Base-by-base conservation (phyloP, 2,888 invertebrate species). In the Patella caerulea region DNA sequence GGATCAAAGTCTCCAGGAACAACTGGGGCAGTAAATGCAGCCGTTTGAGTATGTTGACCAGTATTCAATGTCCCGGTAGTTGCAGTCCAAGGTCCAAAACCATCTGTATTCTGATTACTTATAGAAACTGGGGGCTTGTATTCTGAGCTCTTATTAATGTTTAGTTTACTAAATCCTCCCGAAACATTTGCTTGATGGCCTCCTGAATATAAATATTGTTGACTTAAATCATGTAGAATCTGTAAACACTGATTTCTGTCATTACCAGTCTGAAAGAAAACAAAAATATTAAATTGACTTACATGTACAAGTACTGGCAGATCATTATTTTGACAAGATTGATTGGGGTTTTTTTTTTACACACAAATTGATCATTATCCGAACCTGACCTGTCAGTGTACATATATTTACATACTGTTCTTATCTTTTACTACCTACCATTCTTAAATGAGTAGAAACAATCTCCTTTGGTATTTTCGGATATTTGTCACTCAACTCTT, bases 221-320 rank as follows among this genome's bases (percentile, higher is more conserved):
- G 85, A 77, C 85, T 86, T 77, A 87, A 87, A 56, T 81, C 82
- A 29, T 87, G 83, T 73, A 90, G 79, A 55, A 83, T 84, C 78
- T 88, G 86, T 75, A 88, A 83, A 74, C 88, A 89, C 82, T 83
- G 85, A 54, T 87, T 84, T 74, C 85, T 82, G 76, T 89, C 86
- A 83, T 88, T 87, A 53, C 84, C 80, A 81, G 83, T 83, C 90
- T 90, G 86, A 76, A 87, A 88, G 53, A 79, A 70, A 77, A 72
- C 59, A 74, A 73, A 73, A 74, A 34, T 54, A 78, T 59, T 7
- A 15, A 53, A 3, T 15, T 71, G 53, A 53, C 45, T 70, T 53
- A 45, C 24, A 45, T 29, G 45, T 17, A 45, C 72, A 19, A 70
- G 19, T 19, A 17, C 17, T 17, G 53, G 15, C 15, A 24, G 72